phyloP scores from a whole-genome alignment of 1,140 invertebrate species.

The Maconellicoccus hirsutus region DNA sequence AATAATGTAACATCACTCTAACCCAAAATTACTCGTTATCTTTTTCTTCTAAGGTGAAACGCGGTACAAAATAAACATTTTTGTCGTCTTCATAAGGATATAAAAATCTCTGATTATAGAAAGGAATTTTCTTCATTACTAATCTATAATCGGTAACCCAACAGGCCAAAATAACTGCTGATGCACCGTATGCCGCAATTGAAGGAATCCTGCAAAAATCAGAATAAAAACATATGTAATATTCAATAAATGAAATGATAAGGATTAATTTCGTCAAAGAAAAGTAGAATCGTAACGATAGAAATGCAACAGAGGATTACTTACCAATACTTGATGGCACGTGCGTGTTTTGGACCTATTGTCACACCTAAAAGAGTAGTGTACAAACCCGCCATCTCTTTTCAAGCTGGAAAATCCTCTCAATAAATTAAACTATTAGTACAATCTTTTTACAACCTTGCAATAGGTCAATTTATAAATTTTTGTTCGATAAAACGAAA shows the following conservation, averaged over 20 bases:
- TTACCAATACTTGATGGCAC: too few relatives aligned
- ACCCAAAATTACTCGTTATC: not conserved
- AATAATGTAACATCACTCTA: too few relatives aligned
- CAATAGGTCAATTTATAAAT: not conserved
- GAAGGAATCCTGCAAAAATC: not conserved
- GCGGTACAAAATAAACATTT: not conserved
- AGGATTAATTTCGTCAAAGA: too few relatives aligned
- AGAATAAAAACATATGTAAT: too few relatives aligned
- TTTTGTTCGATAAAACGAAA: too few relatives aligned
- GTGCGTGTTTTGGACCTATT: too few relatives aligned
- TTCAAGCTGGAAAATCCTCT: not conserved
- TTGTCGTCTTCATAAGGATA: constrained; percentile 14
- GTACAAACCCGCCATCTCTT: too few relatives aligned
- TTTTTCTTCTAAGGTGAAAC: not conserved
- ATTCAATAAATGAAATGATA: too few relatives aligned
- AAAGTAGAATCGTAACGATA: too few relatives aligned
- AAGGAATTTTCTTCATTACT: constrained; percentile 12
- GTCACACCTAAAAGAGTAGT: too few relatives aligned
- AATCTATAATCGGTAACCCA: not conserved
- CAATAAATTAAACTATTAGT: not conserved
- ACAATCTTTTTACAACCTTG: not conserved
- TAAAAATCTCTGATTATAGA: not conserved
- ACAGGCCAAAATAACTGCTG: not conserved
- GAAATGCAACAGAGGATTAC: too few relatives aligned
- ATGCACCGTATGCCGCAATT: not conserved